Base-by-base conservation (phyloP, 2,888 invertebrate genomes). In the Leucozona laternaria region DNA sequence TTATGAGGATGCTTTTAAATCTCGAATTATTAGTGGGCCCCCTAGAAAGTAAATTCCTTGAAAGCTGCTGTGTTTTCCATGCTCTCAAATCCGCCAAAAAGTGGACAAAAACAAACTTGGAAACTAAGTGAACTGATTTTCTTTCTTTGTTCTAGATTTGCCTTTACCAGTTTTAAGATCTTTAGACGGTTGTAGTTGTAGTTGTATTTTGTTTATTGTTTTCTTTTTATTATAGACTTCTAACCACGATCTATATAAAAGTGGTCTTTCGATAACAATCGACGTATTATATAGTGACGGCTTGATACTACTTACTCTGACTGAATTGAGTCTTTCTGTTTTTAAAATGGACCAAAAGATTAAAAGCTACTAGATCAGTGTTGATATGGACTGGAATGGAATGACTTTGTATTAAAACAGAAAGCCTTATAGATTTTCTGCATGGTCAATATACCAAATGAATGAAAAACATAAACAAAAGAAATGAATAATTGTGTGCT, bases 131-230 rank as follows among this genome's bases (percentile, higher is more conserved):
- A 68, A 68, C 77, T 57, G 72, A 85, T 85, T 85, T 85, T 86
- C 72, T 85, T 85, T 81, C 86, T 86, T 86, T 86, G 86, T 86
- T 86, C 86, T 60, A 86, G 78, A 86, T 86, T 86, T 75, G 71
- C 20, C 11, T 43, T 71, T 79, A 79, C 75, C 73, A 75, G 86
- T 81, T 86, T 48, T 57, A 64, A 60, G 48, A 57, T 81, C 37
- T 76, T 79, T 34, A 50, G 66, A 25, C 22, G 25, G 4, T 17
- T 55, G n/a, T 43, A 8, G 15, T 28, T 25, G 55, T 25, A 10
- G n/a, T 64, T 66, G 28, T 76, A 60, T 58, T 17, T 25, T 66
- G 25, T 77, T 85, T 58, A 20, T 66, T 37, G 25, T 68, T 58
- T 78, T 43, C 7, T 7, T 31, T 60, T 13, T 13, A 43, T 48